phyloP scores from a whole-genome alignment of 2,888 invertebrate species.

The Dinocampus coccinellae region DNA sequence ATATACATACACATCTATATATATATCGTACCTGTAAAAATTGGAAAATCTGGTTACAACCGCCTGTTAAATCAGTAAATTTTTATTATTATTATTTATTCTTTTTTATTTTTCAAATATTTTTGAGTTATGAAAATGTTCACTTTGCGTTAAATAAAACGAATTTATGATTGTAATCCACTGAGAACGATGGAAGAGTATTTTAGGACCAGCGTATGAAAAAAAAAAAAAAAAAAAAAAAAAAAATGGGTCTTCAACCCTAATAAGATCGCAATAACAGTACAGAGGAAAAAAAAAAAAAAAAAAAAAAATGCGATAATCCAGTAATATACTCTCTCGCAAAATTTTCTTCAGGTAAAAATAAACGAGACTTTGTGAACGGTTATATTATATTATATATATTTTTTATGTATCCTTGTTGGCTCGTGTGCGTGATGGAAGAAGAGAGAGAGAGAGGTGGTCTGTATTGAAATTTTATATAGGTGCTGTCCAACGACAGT shows the following conservation, averaged over 20 bases:
- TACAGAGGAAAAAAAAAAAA: slow-evolving; percentile 16
- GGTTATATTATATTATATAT: not conserved
- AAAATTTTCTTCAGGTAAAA: not conserved
- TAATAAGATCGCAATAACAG: slow-evolving; percentile 11
- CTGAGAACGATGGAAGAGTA: not conserved
- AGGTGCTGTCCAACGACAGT: slow-evolving; percentile 51
- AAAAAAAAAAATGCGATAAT: slow-evolving; percentile 24
- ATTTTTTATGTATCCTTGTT: not conserved
- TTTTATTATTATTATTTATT: too few species aligned
- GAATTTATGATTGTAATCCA: slow-evolving; percentile 14
- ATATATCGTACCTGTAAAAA: not conserved
- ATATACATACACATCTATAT: not conserved
- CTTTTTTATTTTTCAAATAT: slow-evolving; percentile 20
- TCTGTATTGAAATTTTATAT: slow-evolving; percentile 37
- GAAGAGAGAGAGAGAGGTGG: not conserved
- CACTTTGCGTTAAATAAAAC: not conserved
- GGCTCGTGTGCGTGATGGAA: too few species aligned
- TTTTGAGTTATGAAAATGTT: not conserved
- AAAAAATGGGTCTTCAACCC: not conserved
- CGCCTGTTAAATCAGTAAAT: not conserved
- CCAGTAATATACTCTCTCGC: not conserved
- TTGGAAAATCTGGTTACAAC: not conserved
- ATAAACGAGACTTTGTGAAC: not conserved
- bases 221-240: not conserved
- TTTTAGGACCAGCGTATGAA: not conserved